phyloP scores from a whole-genome alignment of 2,888 invertebrate species.

The Heliconius cydno region DNA sequence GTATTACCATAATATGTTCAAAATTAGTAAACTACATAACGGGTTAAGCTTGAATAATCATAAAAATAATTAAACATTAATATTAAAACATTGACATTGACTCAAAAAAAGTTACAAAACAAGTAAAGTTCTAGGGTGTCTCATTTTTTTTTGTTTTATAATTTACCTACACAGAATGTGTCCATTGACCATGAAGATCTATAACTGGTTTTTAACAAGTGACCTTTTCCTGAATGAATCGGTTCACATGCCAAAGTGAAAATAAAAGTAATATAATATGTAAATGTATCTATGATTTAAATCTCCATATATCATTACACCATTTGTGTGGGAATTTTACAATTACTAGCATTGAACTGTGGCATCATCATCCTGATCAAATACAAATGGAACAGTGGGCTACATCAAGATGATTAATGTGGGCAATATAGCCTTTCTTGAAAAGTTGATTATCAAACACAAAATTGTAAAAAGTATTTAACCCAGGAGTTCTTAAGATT shows the following conservation, averaged over 20 bases:
- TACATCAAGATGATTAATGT: background rate
- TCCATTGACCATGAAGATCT: slow-evolving; percentile 35
- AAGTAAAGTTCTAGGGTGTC: background rate
- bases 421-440: too few relatives aligned
- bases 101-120: background rate
- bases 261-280: slow-evolving; percentile 7
- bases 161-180: background rate
- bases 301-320: background rate
- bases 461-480: too few relatives aligned
- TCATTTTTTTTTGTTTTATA: slow-evolving; percentile 13
- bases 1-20: too few relatives aligned
- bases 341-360: background rate
- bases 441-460: too few relatives aligned
- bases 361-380: background rate
- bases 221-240: slow-evolving; percentile 32
- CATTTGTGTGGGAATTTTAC: background rate
- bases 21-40: too few relatives aligned
- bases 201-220: slow-evolving; percentile 32
- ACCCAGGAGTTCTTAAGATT: too few relatives aligned
- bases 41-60: background rate
- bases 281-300: background rate
- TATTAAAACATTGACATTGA: too few relatives aligned
- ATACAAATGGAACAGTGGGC: background rate
- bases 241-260: slow-evolving; percentile 27
- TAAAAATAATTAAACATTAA: background rate